These are phyloP conservation scores for Formica selysi DNA, from an alignment of 1,140 invertebrate genomes.

Conservation along the genomic window DNA sequence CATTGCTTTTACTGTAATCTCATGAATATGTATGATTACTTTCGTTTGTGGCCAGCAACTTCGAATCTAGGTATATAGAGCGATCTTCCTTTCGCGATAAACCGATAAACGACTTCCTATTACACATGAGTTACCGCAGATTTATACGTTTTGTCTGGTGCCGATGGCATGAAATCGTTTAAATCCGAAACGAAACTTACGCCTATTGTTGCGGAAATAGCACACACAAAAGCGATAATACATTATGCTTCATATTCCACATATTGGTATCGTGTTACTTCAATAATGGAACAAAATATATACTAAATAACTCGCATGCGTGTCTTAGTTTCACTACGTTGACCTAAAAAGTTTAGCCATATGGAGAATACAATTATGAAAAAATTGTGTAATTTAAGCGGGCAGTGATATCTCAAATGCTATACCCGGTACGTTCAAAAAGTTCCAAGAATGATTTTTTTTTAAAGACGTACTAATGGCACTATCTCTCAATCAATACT, in stretches of 20 bases:
- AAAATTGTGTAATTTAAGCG: neutral
- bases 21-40: constrained; percentile 70
- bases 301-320: constrained; percentile 38
- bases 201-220: neutral
- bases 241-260: neutral
- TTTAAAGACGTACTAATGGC: too few relatives aligned
- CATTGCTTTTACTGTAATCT: constrained; percentile 62
- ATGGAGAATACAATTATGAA: constrained; percentile 3
- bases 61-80: constrained; percentile 61
- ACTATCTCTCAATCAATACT: too few relatives aligned
- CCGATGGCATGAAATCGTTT: neutral
- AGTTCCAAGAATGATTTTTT: too few relatives aligned
- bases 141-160: neutral
- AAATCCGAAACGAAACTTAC: neutral
- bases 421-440: too few relatives aligned
- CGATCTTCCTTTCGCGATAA: constrained; percentile 66
- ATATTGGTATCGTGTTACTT: constrained; percentile 1
- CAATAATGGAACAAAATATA: constrained; percentile 32
- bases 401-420: constrained; percentile 18
- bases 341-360: constrained; percentile 45
- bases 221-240: neutral
- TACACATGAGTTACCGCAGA: constrained; percentile 36
- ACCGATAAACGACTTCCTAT: constrained; percentile 52
- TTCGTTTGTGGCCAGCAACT: constrained; percentile 45
- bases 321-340: constrained; percentile 41